These are phyloP conservation scores for Microlaimidae sp. DNA, from an alignment of 2,888 invertebrate species.

Conservation along the genomic window DNA sequence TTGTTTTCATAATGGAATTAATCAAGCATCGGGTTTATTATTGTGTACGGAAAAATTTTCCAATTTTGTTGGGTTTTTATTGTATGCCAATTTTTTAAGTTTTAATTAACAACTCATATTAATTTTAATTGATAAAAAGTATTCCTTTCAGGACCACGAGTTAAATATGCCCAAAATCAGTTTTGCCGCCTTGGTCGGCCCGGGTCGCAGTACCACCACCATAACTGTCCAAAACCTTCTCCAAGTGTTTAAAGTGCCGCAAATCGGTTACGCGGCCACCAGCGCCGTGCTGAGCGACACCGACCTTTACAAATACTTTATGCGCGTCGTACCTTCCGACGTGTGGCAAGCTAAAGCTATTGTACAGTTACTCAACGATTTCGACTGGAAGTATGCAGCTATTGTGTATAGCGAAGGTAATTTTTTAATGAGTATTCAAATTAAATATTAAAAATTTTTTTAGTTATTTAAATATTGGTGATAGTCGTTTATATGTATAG, in stretches of 20 bases:
- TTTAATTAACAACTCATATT: too few relatives aligned
- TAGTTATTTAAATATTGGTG: too few relatives aligned
- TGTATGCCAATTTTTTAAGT: too few relatives aligned
- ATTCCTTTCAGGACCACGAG: too few relatives aligned
- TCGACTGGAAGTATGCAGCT: constrained; percentile 62
- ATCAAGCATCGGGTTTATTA: too few relatives aligned
- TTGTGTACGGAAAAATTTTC: too few relatives aligned
- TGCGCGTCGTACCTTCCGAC: constrained; percentile 60
- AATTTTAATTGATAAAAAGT: too few relatives aligned
- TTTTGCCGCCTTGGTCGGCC: constrained; percentile 54
- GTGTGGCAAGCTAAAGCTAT: constrained; percentile 57
- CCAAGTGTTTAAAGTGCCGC: constrained; percentile 50
- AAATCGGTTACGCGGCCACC: constrained; percentile 61
- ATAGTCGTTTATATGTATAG: too few relatives aligned
- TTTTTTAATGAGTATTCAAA: background rate
- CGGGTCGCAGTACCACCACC: constrained; percentile 55
- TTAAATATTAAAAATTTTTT: too few relatives aligned
- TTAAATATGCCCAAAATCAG: too few relatives aligned
- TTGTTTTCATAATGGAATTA: too few relatives aligned
- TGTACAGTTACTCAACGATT: constrained; percentile 49
- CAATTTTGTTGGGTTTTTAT: too few relatives aligned
- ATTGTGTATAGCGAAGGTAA: constrained; percentile 56
- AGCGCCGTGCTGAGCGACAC: constrained; percentile 57
- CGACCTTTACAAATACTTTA: constrained; percentile 55
- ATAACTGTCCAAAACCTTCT: constrained; percentile 56